Evolutionary conservation across 2,797 vertebrate species (phyloP), one percentile per base, ranked within the genome.

Genomic region (Harpagifer antarcticus): DNA sequence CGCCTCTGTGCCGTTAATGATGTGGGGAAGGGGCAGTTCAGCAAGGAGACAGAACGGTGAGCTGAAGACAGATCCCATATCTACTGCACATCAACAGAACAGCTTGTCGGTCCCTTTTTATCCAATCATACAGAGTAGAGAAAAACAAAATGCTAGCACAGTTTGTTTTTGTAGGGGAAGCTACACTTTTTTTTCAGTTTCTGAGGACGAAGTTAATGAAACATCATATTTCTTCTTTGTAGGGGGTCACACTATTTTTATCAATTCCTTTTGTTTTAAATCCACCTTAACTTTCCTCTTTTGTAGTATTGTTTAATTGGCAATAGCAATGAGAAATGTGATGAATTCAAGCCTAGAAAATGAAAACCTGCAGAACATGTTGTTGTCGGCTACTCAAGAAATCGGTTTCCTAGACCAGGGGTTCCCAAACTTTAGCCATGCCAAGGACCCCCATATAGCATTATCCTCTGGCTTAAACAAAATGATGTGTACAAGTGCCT

Each of bases 31-130:
- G 97, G 98, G 0, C 97, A 98, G 82, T 97, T 98, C 94, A 99
- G 98, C 94, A 97, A 96, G 88, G 97, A 98, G 93, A 99, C 97
- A 0, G 96, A 97, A 72, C 96, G 98, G 98, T 98, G 87, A 96
- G 96, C 60, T 44, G 17, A 55, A 57, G 47, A 68, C 50, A 45
- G 2, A 83, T 42, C 20, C 52, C 49, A 13, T 45, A 43, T 45
- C 58, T 20, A 2, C 49, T 54, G 14, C 42, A 60, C 6, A n/a
- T 73, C 72, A 31, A 52, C 54, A 15, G 0, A 23, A 44, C 14
- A 37, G 13, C 11, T n/a, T 9, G 33, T 37, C n/a, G 42, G 33
- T 16, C 20, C 37, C 19, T 3, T 59, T 65, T 55, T 17, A n/a
- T 43, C 9, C 15, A 8, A 40, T 31, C 45, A 1, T 40, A 12